Percentiles rank a stretch among this genome's conserved stretches.
Conservation (phyloP, 2,113 vertebrate genomes). For the Gopherus flavomarginatus region DNA sequence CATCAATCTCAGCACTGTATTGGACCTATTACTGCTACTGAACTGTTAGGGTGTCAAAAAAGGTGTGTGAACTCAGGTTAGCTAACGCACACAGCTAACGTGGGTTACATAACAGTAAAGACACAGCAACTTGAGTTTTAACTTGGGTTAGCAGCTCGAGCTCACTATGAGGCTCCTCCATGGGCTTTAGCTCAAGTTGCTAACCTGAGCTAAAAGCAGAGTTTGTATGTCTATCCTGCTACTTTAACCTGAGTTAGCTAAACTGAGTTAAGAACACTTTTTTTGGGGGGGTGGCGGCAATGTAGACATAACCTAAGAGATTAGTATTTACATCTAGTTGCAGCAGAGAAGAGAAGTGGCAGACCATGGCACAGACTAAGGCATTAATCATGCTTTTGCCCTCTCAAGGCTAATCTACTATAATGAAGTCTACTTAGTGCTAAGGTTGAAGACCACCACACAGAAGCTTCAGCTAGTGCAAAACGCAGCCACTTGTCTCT, state of each 20-base stretch:
- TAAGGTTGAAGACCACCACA: not conserved
- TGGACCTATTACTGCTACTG: not conserved
- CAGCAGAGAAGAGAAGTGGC: not conserved
- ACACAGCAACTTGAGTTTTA: not conserved
- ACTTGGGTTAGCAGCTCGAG: not conserved
- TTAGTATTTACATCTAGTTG: not conserved
- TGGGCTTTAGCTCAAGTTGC: not conserved
- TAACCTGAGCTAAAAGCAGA: not conserved
- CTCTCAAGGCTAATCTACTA: not conserved
- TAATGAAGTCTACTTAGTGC: not conserved
- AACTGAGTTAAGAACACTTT: no score
- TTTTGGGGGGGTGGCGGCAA: not conserved
- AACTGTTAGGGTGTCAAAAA: not conserved
- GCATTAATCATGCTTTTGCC: not conserved
- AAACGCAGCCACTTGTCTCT: rapidly evolving
- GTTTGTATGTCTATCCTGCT: no score
- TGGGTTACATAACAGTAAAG: not conserved
- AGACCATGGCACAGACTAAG: not conserved
- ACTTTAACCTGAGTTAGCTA: no score
- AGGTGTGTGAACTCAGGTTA: not conserved
- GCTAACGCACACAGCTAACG: not conserved
- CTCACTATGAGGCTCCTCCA: not conserved
- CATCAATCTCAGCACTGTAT: not conserved
- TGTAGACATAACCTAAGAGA: not conserved
- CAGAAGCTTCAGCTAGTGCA: not conserved